Evolutionary conservation across 2,797 vertebrate species (phyloP).

Genomic region (Siniperca obscura): DNA sequence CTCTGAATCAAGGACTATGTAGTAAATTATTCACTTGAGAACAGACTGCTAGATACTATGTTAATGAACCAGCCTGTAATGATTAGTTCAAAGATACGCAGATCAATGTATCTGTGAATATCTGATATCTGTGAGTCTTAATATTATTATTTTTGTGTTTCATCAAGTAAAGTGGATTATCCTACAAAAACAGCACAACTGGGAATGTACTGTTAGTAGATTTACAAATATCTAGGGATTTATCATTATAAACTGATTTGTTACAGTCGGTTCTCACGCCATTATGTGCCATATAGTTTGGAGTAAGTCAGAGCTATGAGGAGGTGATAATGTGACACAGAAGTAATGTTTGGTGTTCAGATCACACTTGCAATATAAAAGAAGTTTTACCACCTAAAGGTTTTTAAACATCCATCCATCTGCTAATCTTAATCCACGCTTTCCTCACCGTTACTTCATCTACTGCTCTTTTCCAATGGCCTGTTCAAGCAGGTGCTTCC

Average conservation of each 20-base stretch:
- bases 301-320: neutral
- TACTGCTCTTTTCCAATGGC: neutral
- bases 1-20: neutral
- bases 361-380: neutral
- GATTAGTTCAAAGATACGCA: neutral
- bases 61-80: neutral
- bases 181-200: neutral
- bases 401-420: neutral
- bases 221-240: neutral
- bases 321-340: neutral
- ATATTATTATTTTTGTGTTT: neutral
- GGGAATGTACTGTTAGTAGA: neutral
- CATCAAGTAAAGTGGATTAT: neutral
- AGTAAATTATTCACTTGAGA: neutral
- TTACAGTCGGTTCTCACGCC: neutral
- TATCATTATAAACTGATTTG: neutral
- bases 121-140: neutral
- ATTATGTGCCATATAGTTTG: neutral
- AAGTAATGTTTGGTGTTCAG: neutral
- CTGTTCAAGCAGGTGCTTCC: conserved; percentile 71
- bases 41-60: neutral
- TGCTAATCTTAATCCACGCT: neutral
- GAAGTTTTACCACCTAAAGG: neutral
- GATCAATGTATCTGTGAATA: conserved; percentile 2
- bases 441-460: neutral